Base-by-base conservation (phyloP, 1,140 invertebrate genomes). In the Pararge aegeria region DNA sequence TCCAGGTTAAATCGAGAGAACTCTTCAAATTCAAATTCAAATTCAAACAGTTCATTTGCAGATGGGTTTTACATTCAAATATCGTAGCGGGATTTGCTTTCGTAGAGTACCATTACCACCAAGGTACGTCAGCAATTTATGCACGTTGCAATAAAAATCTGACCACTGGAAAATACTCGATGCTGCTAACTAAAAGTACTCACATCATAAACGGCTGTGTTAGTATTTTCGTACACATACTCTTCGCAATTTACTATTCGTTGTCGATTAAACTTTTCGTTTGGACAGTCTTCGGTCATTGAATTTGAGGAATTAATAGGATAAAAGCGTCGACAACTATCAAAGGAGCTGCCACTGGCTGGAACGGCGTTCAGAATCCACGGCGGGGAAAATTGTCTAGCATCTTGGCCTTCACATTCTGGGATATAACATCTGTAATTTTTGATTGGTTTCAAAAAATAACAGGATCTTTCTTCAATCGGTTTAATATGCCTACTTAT, bases 361-460 rank as follows among this genome's bases (percentile, higher is more conserved):
- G 93, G 91, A 55, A 91, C 84, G 1, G 92, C 91, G 61, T 90
- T 88, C 9, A 75, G 38, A 0, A 93, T 68, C 92, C 93, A 94
- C 0, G 62, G 6, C 21, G 89, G 89, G 5, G 87, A 53, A 58
- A 90, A 93, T 3, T 56, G 62, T 5, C 83, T 66, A 0, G 63
- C 18, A 2, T 46, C 58, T 1, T 72, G 1, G 30, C 30, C 51
- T 34, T 89, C 93, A 68, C 94, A 94, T 74, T 93, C 92, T n/a
- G 92, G 87, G 56, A 94, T 91, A 7, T 90, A 15, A 18, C 38
- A 42, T 42, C 38, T 42, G 16, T 16, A 72, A 70, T 94, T 24
- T 24, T n/a, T n/a, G n/a, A n/a, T n/a, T n/a, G n/a, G n/a, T n/a
- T n/a, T n/a, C n/a, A n/a, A n/a, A n/a, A n/a, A n/a, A n/a, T n/a